A percentile compares a stretch with the other conserved stretches of the same genome.
Evolutionary conservation across 2,797 vertebrate species (phyloP).

Genomic region (Bovichtus variegatus): DNA sequence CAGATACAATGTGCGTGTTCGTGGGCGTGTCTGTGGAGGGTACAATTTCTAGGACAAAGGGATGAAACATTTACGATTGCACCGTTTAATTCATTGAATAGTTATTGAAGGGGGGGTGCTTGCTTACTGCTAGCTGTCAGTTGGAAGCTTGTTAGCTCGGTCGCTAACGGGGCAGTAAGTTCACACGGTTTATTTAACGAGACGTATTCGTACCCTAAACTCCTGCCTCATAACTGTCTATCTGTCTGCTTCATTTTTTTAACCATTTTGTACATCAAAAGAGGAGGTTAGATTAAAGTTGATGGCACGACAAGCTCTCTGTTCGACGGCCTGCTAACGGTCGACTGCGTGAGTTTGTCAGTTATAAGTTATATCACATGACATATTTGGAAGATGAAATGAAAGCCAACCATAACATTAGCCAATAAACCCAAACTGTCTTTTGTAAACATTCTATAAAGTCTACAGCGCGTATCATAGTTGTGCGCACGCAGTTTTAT

Average conservation of each 20-base stretch:
- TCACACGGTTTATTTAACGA: neutral
- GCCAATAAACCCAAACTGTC: neutral
- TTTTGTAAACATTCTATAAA: neutral
- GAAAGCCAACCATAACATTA: neutral
- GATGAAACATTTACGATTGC: neutral
- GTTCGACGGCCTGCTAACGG: neutral
- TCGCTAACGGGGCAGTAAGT: neutral
- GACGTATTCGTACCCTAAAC: neutral
- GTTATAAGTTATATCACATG: no score
- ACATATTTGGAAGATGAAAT: neutral
- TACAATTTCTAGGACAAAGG: neutral
- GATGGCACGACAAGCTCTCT: neutral
- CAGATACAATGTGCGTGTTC: constrained; percentile 36
- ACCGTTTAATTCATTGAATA: neutral
- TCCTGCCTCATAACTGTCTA: neutral
- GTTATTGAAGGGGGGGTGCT: neutral
- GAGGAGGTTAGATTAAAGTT: neutral
- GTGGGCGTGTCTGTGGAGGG: neutral
- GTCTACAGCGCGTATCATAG: neutral
- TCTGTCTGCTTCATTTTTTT: no score
- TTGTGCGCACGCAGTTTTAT: neutral
- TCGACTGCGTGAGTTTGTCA: neutral
- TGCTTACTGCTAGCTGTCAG: neutral
- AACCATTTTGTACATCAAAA: no score
- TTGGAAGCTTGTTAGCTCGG: neutral